Evolutionary conservation across 2,888 invertebrate genomes (phyloP).

Genomic region (Cephus pulcher): DNA sequence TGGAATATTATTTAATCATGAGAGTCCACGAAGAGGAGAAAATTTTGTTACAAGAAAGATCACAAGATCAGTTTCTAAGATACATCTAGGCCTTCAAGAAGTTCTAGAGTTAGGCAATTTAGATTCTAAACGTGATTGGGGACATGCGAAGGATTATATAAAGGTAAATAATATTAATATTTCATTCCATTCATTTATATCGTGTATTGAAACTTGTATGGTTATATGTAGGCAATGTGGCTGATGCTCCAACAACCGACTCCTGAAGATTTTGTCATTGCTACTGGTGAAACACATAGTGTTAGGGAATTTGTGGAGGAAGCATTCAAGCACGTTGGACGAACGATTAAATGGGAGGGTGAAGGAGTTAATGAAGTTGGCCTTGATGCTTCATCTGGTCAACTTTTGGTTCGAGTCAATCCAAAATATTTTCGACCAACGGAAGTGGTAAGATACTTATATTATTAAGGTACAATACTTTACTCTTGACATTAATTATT

Average conservation of each 20-base stretch:
- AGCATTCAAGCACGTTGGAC: slow-evolving; percentile 86
- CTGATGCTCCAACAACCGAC: slow-evolving; percentile 93
- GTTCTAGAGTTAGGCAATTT: slow-evolving; percentile 92
- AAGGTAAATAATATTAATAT: slow-evolving; percentile 71
- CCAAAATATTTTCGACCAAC: slow-evolving; percentile 96
- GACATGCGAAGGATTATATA: slow-evolving; percentile 95
- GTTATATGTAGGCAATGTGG: slow-evolving; percentile 91
- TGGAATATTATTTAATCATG: slow-evolving; percentile 96
- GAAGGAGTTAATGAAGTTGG: slow-evolving; percentile 86
- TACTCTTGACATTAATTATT: neutral
- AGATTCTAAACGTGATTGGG: slow-evolving; percentile 98
- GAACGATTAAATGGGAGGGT: slow-evolving; percentile 90
- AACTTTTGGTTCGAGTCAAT: slow-evolving; percentile 89
- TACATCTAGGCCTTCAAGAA: slow-evolving; percentile 87
- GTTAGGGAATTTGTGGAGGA: slow-evolving; percentile 96
- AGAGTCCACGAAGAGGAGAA: slow-evolving; percentile 94
- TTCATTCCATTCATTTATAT: slow-evolving; percentile 4
- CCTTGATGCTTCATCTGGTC: slow-evolving; percentile 73
- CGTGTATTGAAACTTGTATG: slow-evolving; percentile 14
- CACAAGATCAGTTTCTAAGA: slow-evolving; percentile 97
- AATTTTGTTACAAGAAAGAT: slow-evolving; percentile 99
- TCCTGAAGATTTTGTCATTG: slow-evolving; percentile 97
- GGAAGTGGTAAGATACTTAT: slow-evolving; percentile 83
- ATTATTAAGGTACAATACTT: neutral
- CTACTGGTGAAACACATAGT: slow-evolving; percentile 94